Base-by-base conservation (phyloP, 2,113 vertebrate species). In the Scomber japonicus region DNA sequence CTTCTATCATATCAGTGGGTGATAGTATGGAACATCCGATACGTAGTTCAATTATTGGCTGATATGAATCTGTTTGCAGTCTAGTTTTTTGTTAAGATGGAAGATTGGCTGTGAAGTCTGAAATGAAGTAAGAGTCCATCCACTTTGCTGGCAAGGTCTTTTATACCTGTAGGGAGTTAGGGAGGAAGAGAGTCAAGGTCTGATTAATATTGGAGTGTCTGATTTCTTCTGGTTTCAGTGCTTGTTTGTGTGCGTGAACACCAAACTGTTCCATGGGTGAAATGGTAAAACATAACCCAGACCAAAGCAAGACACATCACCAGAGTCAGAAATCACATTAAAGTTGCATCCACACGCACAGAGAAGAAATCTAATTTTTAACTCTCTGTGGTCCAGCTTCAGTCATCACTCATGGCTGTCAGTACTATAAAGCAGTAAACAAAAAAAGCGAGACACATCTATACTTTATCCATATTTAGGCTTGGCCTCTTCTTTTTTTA, bases 201-300 rank as follows among this genome's bases (percentile, higher is more conserved):
- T 31, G 48, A 72, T 72, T 60, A 71, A 68, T 76, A 55, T 3
- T 66, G 19, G 35, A 64, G 46, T 54, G 24, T 57, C 51, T 49
- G 17, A 72, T 35, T 78, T 83, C 30, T 68, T 48, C 44, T 1
- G 35, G 11, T 80, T 71, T 12, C 44, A 57, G 17, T 27, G 40
- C 17, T 14, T 48, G 3, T 72, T 14, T 69, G 14, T 70, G 16
- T 45, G 24, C 50, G 19, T 17, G 24, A 71, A 75, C 27, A 46
- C 35, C 21, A 56, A 72, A 48, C 19, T 44, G 11, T 24, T 84
- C 11, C 54, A 50, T 21, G 61, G 16, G 49, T 62, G 30, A 70
- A 46, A 49, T 13, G 17, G 24, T 61, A 9, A 27, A 55, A 45
- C 49, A 11, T 7, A 31, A 48, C 9, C 40, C 4, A 68, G 60